A percentile compares a stretch with the other conserved stretches of the same genome.
Evolutionary conservation across 92 coral and sea anemone species (phyloP).

Genomic region (Isaurus tuberculatus): DNA sequence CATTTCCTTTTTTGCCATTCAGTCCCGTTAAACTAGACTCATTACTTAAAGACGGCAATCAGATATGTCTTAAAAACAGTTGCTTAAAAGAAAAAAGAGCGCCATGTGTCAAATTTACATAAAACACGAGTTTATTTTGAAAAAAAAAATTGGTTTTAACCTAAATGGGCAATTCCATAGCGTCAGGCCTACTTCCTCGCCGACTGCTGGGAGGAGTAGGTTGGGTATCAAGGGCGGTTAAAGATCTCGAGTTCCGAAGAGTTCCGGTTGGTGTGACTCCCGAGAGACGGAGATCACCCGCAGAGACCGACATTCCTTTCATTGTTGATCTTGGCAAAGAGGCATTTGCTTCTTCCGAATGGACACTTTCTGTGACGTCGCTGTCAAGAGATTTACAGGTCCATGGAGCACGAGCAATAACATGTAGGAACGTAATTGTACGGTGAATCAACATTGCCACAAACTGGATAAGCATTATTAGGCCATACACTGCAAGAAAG

Average conservation of each 20-base stretch:
- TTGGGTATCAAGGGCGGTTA: background rate
- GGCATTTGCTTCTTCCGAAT: background rate
- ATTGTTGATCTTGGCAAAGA: background rate
- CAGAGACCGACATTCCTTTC: background rate
- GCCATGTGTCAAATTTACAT: too few species aligned
- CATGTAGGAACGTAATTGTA: conserved; percentile 60
- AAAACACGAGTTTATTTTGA: too few species aligned
- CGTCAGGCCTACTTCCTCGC: background rate
- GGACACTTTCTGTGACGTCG: background rate
- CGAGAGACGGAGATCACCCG: background rate
- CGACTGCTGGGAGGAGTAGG: conserved; percentile 3
- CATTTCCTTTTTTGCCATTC: too few species aligned
- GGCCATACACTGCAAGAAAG: conserved; percentile 66
- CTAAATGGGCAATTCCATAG: background rate
- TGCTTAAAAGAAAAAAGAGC: too few species aligned
- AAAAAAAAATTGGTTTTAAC: too few species aligned
- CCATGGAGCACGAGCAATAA: conserved; percentile 76
- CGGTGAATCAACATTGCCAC: conserved; percentile 75
- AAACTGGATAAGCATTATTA: conserved; percentile 65
- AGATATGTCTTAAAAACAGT: too few species aligned
- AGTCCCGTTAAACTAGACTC: too few species aligned
- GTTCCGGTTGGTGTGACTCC: background rate
- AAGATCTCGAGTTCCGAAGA: background rate
- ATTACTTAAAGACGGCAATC: too few species aligned
- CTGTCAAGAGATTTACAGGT: conserved; percentile 5